These are phyloP conservation scores for Hippopotamyrus pictus DNA, from an alignment of 2,797 vertebrate genomes.

Conservation along the genomic window DNA sequence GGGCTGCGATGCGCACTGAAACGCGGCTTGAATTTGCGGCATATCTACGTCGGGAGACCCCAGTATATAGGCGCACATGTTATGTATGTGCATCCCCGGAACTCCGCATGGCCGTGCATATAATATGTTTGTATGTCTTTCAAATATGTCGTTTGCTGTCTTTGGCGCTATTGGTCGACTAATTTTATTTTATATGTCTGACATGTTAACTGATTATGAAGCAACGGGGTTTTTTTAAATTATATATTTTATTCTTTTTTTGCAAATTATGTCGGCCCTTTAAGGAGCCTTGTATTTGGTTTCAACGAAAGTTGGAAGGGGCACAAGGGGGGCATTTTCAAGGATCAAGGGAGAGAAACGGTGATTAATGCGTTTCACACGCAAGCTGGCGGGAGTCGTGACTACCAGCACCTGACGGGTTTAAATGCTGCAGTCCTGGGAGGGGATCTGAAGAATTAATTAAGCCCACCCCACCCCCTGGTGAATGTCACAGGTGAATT, in stretches of 20 bases:
- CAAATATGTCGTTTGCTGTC: background rate
- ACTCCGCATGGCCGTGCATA: background rate
- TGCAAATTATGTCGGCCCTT: background rate
- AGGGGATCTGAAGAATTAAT: conserved; percentile 8
- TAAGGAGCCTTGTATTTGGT: background rate
- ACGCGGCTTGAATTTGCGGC: background rate
- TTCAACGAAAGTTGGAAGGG: background rate
- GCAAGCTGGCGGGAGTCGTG: conserved; percentile 4
- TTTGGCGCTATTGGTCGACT: background rate
- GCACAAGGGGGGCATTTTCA: background rate
- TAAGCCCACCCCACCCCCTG: background rate
- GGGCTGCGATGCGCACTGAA: background rate
- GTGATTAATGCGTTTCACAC: background rate
- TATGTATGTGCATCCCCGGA: background rate
- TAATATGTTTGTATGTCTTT: background rate
- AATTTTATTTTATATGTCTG: background rate
- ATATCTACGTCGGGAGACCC: background rate
- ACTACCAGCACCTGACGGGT: conserved; percentile 9
- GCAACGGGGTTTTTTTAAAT: background rate
- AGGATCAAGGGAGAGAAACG: background rate
- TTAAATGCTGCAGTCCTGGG: background rate
- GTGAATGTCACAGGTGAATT: background rate
- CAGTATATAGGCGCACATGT: background rate
- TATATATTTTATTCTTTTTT: background rate
- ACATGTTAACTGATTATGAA: background rate